Evolutionary conservation across 2,888 invertebrate species (phyloP).

Genomic region (Keiferia lycopersicella): DNA sequence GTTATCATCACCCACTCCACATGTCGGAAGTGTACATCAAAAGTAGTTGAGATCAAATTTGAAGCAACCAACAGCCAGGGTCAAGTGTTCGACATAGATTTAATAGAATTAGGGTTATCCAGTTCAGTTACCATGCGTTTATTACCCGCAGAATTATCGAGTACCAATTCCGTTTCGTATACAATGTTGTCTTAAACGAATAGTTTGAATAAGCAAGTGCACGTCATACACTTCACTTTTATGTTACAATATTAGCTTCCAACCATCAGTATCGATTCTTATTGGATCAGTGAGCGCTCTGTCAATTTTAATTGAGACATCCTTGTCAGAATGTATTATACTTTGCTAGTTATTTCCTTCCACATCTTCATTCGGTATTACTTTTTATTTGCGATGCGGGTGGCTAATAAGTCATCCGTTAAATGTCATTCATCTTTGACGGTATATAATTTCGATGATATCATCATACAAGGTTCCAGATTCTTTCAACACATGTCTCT

Average conservation of each 20-base stretch:
- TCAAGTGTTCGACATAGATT: constrained; percentile 31
- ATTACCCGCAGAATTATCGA: constrained; percentile 43
- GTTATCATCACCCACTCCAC: constrained; percentile 40
- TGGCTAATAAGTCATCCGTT: constrained; percentile 17
- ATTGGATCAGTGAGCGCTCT: constrained; percentile 57
- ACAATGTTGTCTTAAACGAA: background rate
- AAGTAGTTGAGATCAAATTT: constrained; percentile 66
- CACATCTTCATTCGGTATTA: background rate
- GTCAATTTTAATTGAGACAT: constrained; percentile 62
- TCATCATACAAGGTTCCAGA: constrained; percentile 17
- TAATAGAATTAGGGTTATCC: constrained; percentile 17
- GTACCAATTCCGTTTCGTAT: constrained; percentile 10
- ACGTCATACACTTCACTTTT: constrained; percentile 4
- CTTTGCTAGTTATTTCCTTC: background rate
- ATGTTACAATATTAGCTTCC: constrained; percentile 50
- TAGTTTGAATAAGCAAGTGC: constrained; percentile 5
- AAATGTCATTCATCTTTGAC: constrained; percentile 13
- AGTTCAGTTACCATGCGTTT: background rate
- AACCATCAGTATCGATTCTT: constrained; percentile 53
- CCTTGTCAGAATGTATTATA: constrained; percentile 41
- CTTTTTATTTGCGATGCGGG: constrained; percentile 19
- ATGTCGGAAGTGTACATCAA: constrained; percentile 65
- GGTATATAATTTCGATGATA: constrained; percentile 24
- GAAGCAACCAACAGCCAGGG: constrained; percentile 52
- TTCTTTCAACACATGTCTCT: constrained; percentile 28